Base-by-base conservation (phyloP, 2,113 vertebrate genomes). In the Eublepharis macularius region DNA sequence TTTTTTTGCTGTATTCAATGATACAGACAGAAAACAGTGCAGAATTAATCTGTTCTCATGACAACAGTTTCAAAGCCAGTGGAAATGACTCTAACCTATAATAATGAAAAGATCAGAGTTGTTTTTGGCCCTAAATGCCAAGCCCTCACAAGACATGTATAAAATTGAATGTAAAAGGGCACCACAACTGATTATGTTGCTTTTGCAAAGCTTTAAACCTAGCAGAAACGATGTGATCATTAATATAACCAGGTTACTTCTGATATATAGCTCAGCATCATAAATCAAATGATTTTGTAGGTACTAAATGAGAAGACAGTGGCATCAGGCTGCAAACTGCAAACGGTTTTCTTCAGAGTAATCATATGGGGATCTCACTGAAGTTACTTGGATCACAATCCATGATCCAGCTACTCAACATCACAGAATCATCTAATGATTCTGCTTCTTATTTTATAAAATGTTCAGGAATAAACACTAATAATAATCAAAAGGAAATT, bases 21-120 rank as follows among this genome's bases (percentile, higher is more conserved):
- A 90, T 39, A 43, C 12, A 87, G 78, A 89, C 12, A 29, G 83
- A 84, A 91, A 89, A 83, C 16, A 0, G 32, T 73, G 4, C 4
- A 47, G 63, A 87, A 77, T 26, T 81, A 16, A 81, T 90, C 79
- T 91, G 29, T 90, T 91, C 76, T 92, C 84, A 69, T 87, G 81
- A 83, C 74, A 90, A 77, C 51, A 83, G 11, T 75, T 86, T 84
- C 77, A 90, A 77, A 21, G 45, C 49, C 77, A 89, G 92, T 39
- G 17, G 54, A 78, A 90, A 89, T 87, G 3, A n/a, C 83, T 91
- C 81, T 92, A 66, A 86, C 69, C 51, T 69, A 39, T 79, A 86
- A 87, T 47, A 21, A 91, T 85, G 7, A 12, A 36, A 88, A 74
- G 16, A 76, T 36, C 76, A 9, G 21, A 87, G 65, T 82, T 60